Evolutionary conservation across 2,888 invertebrate species (phyloP).

Genomic region (Automeris io): DNA sequence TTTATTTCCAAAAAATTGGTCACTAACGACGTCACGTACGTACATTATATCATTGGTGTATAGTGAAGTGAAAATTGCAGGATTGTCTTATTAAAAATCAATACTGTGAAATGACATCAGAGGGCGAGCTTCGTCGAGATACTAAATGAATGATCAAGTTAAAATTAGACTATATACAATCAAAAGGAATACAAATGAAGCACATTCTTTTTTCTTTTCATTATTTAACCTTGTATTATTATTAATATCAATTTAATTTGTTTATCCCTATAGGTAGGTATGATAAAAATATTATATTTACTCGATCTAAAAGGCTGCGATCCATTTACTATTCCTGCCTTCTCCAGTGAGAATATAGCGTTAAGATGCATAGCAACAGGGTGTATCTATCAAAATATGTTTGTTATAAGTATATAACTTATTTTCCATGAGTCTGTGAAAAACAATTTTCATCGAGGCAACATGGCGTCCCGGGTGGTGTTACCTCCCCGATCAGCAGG

Average conservation of each 20-base stretch:
- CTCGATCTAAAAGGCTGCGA: too few species aligned
- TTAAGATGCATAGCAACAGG: not conserved
- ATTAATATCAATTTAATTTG: too few species aligned
- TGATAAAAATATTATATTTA: too few species aligned
- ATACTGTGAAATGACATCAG: slow-evolving; percentile 13
- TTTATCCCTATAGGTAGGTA: too few species aligned
- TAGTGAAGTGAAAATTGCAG: slow-evolving; percentile 17
- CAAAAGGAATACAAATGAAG: too few species aligned
- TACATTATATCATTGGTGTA: not conserved
- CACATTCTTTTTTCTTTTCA: too few species aligned
- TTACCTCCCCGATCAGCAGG: slow-evolving; percentile 1
- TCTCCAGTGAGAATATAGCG: too few species aligned
- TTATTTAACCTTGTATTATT: too few species aligned
- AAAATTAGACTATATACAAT: too few species aligned
- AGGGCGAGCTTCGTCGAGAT: not conserved
- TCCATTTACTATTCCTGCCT: too few species aligned
- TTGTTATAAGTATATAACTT: not conserved
- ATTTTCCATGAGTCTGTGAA: not conserved
- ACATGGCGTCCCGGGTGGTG: not conserved
- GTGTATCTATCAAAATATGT: not conserved
- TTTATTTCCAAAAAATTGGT: too few species aligned
- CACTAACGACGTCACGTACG: slow-evolving; percentile 19
- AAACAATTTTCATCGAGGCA: slow-evolving; percentile 6
- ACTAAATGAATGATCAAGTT: too few species aligned
- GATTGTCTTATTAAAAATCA: slow-evolving; percentile 25